phyloP scores from a whole-genome alignment of 2,113 vertebrate species.

The Chlamydotis undulata region DNA sequence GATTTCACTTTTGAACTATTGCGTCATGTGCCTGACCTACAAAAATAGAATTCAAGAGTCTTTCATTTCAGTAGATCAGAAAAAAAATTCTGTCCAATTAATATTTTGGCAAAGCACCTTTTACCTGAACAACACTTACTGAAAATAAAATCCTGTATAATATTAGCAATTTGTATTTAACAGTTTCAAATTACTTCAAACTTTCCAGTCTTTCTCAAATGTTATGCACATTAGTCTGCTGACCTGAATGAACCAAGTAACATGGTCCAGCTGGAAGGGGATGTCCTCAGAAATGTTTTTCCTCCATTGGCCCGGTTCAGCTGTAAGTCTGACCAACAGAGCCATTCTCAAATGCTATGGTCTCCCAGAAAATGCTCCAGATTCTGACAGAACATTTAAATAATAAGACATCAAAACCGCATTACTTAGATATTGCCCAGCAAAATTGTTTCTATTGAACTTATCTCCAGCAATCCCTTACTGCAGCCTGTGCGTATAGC shows the following conservation, averaged over 20 bases:
- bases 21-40: background rate
- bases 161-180: background rate
- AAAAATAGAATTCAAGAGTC: background rate
- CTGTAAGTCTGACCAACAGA: background rate
- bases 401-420: background rate
- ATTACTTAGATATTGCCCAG: background rate
- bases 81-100: background rate
- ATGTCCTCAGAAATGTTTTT: background rate
- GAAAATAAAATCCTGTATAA: background rate
- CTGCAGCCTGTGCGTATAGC: background rate
- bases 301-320: background rate
- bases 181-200: background rate
- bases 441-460: background rate
- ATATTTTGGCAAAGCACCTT: background rate
- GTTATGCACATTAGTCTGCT: background rate
- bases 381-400: background rate
- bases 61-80: background rate
- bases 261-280: background rate
- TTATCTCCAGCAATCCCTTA: background rate
- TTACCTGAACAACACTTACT: background rate
- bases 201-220: background rate
- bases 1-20: background rate
- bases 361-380: background rate
- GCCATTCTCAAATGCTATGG: background rate
- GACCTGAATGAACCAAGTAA: background rate